phyloP scores from a whole-genome alignment of 2,113 vertebrate genomes.

The Urocitellus parryii region DNA sequence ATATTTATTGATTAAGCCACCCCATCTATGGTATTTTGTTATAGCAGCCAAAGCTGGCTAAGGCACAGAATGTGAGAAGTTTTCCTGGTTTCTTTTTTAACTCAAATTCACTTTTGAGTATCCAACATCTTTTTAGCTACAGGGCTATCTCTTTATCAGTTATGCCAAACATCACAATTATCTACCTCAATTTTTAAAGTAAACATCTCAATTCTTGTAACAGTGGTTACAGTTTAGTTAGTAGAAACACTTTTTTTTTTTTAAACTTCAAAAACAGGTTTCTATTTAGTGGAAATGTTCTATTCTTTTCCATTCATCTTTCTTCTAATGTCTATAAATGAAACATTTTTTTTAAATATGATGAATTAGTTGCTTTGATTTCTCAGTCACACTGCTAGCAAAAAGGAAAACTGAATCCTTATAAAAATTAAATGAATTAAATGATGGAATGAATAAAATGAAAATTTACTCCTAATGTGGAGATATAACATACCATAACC shows the following conservation, averaged over 20 bases:
- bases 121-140: background rate
- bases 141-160: background rate
- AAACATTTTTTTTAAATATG: background rate
- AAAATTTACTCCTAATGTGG: background rate
- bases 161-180: background rate
- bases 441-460: background rate
- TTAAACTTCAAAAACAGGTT: background rate
- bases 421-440: slow-evolving; percentile 47
- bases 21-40: background rate
- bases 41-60: background rate
- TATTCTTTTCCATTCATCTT: background rate
- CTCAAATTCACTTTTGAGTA: background rate
- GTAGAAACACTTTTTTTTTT: background rate
- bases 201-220: background rate
- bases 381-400: background rate
- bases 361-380: slow-evolving; percentile 49
- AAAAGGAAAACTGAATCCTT: slow-evolving; percentile 17
- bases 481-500: background rate
- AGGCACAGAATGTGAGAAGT: background rate
- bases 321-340: slow-evolving; percentile 3
- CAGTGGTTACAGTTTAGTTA: background rate
- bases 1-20: background rate
- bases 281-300: background rate
- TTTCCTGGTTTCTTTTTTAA: background rate
- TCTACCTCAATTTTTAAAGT: background rate